Conservation (phyloP, 2,113 vertebrate species). For the Pardalotus punctatus region DNA sequence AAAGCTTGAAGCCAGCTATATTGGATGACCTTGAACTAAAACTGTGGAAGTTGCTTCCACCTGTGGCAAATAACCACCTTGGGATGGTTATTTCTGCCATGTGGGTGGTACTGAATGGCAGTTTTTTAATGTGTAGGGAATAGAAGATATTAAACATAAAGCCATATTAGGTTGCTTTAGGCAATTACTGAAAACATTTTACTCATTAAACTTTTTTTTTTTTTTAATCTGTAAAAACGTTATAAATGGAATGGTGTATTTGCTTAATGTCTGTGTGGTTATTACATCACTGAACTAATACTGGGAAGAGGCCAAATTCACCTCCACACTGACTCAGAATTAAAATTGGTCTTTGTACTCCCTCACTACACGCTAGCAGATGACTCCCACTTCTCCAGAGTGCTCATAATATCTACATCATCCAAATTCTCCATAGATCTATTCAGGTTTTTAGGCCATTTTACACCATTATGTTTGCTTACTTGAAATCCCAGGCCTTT, state of each 20-base stretch:
- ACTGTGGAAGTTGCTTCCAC: neutral
- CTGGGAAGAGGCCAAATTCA: neutral
- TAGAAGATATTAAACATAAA: neutral
- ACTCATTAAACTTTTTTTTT: neutral
- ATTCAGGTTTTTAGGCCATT: neutral
- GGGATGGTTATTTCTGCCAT: neutral
- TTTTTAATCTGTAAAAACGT: neutral
- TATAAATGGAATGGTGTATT: neutral
- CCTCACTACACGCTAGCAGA: neutral
- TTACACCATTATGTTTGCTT: neutral
- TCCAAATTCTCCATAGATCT: neutral
- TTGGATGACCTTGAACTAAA: slow-evolving; percentile 40
- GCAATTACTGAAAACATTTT: neutral
- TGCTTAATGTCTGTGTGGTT: neutral
- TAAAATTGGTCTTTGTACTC: neutral
- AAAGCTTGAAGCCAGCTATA: neutral
- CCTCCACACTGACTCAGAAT: neutral
- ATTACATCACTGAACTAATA: neutral
- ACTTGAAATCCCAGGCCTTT: neutral
- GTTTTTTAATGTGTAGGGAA: neutral
- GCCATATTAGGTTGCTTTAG: neutral
- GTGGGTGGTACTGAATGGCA: neutral
- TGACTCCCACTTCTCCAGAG: neutral
- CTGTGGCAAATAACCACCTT: neutral
- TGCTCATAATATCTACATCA: neutral